Evolutionary conservation across 2,113 vertebrate species (phyloP), one percentile per base, ranked within the genome.

Genomic region (Poecile atricapillus): DNA sequence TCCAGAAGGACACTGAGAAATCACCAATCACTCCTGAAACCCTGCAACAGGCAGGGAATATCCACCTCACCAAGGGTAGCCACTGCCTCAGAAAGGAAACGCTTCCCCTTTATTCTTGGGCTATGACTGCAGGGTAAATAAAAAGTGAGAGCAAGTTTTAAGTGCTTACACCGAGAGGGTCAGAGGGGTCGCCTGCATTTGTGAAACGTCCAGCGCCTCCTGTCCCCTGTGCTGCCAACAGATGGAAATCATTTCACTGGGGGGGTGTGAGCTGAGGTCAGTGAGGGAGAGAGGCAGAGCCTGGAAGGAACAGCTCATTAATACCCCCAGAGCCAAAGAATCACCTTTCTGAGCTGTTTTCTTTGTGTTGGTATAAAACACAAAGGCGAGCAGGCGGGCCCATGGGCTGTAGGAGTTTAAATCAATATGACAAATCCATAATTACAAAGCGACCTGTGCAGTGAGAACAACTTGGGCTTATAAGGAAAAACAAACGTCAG

Each of bases 381-480:
- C 64, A 89, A 65, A 93, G 93, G 85, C 18, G 2, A 83, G 85
- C 74, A 46, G 88, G 90, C n/a, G 0, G 55, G 49, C 44, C 79
- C n/a, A 0, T 1, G 70, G 85, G 84, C 93, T 85, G 87, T 0
- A 35, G 84, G 82, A 69, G 81, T 64, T 91, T 94, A 93, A 95
- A 96, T 96, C 91, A 95, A 95, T 95, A 76, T 89, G 94, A 93
- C 95, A 96, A 94, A 95, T 95, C 89, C 81, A 70, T 93, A 94
- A 91, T 95, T 94, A 85, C 69, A 65, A 0, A 8, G 93, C 0
- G 23, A 73, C 89, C 64, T 56, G 87, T 79, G 94, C 75, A 60
- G n/a, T 7, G 53, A 91, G 74, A 78, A 44, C 62, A 65, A 87
- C 70, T 8, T 16, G 50, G 70, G 67, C 30, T 94, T 82, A 7